A percentile compares a stretch with the other conserved stretches of the same genome.
Evolutionary conservation across 1,140 invertebrate species (phyloP).

Genomic region (Cataglyphis hispanica): DNA sequence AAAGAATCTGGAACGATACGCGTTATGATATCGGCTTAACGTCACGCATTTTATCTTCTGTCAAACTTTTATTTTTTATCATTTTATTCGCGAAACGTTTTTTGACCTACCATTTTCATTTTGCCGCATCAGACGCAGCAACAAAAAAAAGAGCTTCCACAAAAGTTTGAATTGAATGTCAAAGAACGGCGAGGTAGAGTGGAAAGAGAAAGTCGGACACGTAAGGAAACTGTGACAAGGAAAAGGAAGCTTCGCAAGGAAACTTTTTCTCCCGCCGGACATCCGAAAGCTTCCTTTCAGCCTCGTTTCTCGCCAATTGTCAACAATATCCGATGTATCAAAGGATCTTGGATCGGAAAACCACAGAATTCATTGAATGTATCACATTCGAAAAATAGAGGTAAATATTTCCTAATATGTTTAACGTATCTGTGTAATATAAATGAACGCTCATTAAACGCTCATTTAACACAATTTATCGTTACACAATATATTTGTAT

Average conservation of each 20-base stretch:
- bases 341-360: background rate
- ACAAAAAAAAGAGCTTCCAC: background rate
- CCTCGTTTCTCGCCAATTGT: constrained; percentile 37
- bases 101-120: constrained; percentile 7
- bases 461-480: background rate
- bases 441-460: background rate
- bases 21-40: background rate
- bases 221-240: constrained; percentile 8
- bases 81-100: background rate
- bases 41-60: constrained; percentile 3
- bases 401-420: background rate
- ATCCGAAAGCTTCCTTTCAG: constrained; percentile 15
- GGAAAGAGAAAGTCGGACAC: background rate
- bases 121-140: background rate
- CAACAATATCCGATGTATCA: constrained; percentile 54
- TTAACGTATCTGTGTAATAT: background rate
- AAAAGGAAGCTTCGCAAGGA: background rate
- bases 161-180: constrained; percentile 53
- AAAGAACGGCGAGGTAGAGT: constrained; percentile 4
- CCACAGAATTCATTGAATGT: background rate
- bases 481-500: background rate
- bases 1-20: background rate
- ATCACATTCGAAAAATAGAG: background rate
- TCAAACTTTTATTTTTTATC: constrained; percentile 22
- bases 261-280: constrained; percentile 26